These are phyloP conservation scores for Salpingus planirostris DNA, from an alignment of 2,888 invertebrate species.

Conservation along the genomic window DNA sequence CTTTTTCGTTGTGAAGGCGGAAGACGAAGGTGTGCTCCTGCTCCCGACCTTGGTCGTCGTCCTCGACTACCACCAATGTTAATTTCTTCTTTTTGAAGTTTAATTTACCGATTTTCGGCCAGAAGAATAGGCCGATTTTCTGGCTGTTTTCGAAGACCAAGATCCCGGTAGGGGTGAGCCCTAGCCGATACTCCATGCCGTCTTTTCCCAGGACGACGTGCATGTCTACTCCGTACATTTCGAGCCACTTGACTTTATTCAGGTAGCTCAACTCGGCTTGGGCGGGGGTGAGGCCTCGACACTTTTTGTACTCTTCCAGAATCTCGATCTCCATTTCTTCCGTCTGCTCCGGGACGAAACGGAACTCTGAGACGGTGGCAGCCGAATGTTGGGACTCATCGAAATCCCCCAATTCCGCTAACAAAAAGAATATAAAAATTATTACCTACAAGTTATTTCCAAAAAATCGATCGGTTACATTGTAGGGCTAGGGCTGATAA, in stretches of 20 bases:
- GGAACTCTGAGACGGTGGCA: slow-evolving; percentile 96
- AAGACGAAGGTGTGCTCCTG: slow-evolving; percentile 99
- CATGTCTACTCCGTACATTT: slow-evolving; percentile 99
- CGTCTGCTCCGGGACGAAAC: slow-evolving; percentile 92
- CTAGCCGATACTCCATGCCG: slow-evolving; percentile 90
- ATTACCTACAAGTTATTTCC: background rate
- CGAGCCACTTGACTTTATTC: slow-evolving; percentile 90
- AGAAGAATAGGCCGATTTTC: slow-evolving; percentile 98
- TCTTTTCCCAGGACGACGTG: slow-evolving; percentile 95
- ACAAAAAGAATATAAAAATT: too few relatives aligned
- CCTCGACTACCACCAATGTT: slow-evolving; percentile 95
- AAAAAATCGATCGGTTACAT: slow-evolving; percentile 71
- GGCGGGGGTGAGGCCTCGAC: slow-evolving; percentile 82
- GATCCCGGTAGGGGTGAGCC: slow-evolving; percentile 96
- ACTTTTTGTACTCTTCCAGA: slow-evolving; percentile 83
- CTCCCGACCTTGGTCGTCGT: slow-evolving; percentile 92
- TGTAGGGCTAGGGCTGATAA: slow-evolving; percentile 87
- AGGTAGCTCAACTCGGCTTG: slow-evolving; percentile 92
- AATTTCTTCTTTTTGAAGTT: slow-evolving; percentile 98
- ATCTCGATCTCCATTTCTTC: slow-evolving; percentile 95
- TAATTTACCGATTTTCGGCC: slow-evolving; percentile 97
- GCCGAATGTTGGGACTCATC: slow-evolving; percentile 87
- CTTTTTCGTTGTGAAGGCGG: slow-evolving; percentile 89
- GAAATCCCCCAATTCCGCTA: slow-evolving; percentile 96
- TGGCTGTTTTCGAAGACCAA: slow-evolving; percentile 90